Base-by-base conservation (phyloP, 2,113 vertebrate species). In the Chaetorhynchus papuensis region DNA sequence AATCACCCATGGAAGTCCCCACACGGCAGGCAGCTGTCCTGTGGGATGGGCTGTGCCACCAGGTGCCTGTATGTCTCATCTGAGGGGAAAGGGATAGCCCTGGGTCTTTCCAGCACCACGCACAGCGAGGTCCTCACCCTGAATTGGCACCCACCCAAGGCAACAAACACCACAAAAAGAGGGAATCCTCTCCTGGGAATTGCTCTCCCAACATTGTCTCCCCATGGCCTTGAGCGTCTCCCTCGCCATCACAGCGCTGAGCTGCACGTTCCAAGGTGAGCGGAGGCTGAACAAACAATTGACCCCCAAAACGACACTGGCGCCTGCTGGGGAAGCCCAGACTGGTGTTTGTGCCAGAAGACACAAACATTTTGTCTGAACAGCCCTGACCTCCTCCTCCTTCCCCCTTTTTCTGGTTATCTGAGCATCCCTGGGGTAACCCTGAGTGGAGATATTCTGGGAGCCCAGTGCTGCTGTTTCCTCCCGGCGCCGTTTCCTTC, bases 241-340 rank as follows among this genome's bases (percentile, higher is more conserved):
- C 50, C 70, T 84, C 3, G 0, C 30, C 0, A 0, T 16, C 0
- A 0, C 0, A 4, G 33, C 61, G 79, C 75, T 30, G 85, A 70
- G 13, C 75, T 52, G 71, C 92, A 59, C 10, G 5, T 94, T 35
- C 76, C 60, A 50, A 83, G 76, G 93, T 60, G 87, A 92, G 63
- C 28, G 11, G 56, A 50, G 53, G 23, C 83, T 53, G 81, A 42
- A 75, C 31, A 83, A 94, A 96, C 82, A 71, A 47, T 56, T 78
- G 7, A 37, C 65, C 76, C 60, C 56, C 44, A 35, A 49, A 77
- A 65, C 7, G 4, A 56, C 50, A 1, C 22, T 56, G 91, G 56
- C 27, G 26, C 64, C 80, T 4, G 2, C 47, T 76, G 87, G 60
- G 60, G 82, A 41, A 64, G 50, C 68, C 52, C 45, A 53, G 92